Evolutionary conservation across 2,797 vertebrate genomes (phyloP), one percentile per base, ranked within the genome.

Genomic region (Brachyrhaphis roseni): DNA sequence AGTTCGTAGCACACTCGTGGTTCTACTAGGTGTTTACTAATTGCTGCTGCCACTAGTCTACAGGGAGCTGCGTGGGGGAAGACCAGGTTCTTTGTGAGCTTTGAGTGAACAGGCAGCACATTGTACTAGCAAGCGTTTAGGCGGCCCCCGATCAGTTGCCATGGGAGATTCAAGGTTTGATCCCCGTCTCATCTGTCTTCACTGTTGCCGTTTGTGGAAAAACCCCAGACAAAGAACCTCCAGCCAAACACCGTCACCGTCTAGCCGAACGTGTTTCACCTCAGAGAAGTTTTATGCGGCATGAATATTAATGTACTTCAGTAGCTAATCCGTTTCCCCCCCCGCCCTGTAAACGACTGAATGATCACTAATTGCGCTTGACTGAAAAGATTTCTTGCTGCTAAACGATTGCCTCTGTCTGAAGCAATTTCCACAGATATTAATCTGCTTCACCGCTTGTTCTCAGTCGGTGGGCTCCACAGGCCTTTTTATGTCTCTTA

Each of bases 371-470:
- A 90, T 79, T 88, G 75, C n/a, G 4, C 68, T 53, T 20, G 45
- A 86, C 72, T 83, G 75, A 84, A 83, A 86, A 43, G 74, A 81
- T 75, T 78, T 75, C 57, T 59, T 1, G 5, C 51, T 16, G 76
- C 49, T 82, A 53, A 64, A 76, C 72, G 77, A 18, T 74, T 77
- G 83, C 74, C 75, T 82, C 31, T 3, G 13, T 62, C 16, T 34
- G 15, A 81, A 83, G 77, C 81, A 84, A 82, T 88, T 84, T 83
- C 59, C 51, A 28, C 78, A 82, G 74, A 78, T 81, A 73, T 82
- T 81, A 86, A 79, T 87, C n/a, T 75, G 76, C 79, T 74, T 78
- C 76, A 59, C 59, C 77, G 62, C 34, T 36, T 41, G 11, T 23
- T 55, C 78, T 71, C 71, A 74, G 75, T 62, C 74, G 62, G 70